Evolutionary conservation across 1,140 invertebrate genomes (phyloP).

Genomic region (Drosophila sechellia): DNA sequence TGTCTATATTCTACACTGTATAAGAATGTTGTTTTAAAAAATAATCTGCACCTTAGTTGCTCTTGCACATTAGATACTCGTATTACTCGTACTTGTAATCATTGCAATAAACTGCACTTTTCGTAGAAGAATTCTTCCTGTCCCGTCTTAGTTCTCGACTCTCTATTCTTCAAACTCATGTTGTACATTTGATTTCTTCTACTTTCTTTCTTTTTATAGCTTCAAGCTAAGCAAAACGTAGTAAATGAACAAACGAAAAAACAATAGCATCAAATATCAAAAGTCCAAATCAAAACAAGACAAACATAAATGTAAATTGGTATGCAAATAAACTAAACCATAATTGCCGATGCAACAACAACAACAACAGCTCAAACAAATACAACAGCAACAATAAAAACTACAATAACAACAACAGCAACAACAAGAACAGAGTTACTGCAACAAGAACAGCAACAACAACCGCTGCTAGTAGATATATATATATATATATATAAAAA

Average conservation of each 20-base stretch:
- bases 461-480: conserved; percentile 67
- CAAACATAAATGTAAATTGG: conserved; percentile 75
- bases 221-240: conserved; percentile 74
- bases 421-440: conserved; percentile 49
- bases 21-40: not conserved
- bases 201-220: conserved; percentile 73
- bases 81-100: not conserved
- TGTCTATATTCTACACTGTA: not conserved
- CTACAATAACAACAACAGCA: conserved; percentile 33
- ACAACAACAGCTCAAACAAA: conserved; percentile 27
- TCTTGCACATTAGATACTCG: conserved; percentile 6
- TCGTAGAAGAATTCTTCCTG: conserved; percentile 7
- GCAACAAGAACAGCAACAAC: conserved; percentile 38
- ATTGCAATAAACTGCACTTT: not conserved
- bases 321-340: conserved; percentile 49
- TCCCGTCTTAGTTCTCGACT: conserved; percentile 17
- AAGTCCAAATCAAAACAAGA: conserved; percentile 41
- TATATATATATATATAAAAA: conserved; percentile 31
- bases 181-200: conserved; percentile 81
- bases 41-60: conserved; percentile 2
- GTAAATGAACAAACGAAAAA: conserved; percentile 48
- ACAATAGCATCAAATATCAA: conserved; percentile 31
- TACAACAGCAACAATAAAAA: conserved; percentile 41
- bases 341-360: conserved; percentile 29
- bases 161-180: conserved; percentile 62